A percentile compares a stretch with the other conserved stretches of the same genome.
These are phyloP conservation scores for Telmatherina bonti DNA, from an alignment of 2,797 vertebrate species.

Conservation along the genomic window DNA sequence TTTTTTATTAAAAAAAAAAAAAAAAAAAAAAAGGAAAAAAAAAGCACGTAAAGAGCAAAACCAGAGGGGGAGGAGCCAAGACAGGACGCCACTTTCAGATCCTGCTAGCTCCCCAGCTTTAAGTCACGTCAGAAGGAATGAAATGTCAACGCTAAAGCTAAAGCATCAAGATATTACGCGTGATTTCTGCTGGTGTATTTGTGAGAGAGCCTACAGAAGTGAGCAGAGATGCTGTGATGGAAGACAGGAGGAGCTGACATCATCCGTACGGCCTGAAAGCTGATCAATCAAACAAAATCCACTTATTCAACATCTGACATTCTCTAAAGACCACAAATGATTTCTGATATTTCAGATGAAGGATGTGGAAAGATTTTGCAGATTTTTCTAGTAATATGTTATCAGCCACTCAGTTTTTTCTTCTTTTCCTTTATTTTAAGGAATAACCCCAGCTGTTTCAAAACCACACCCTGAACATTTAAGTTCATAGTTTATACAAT, in stretches of 20 bases:
- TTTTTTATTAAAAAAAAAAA: no score
- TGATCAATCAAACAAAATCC: not conserved
- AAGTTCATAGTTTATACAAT: not conserved
- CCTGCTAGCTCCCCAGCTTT: no score
- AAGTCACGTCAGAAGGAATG: no score
- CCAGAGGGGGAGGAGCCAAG: no score
- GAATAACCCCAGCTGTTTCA: no score
- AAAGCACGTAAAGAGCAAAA: no score
- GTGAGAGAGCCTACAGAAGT: not conserved
- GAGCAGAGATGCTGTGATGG: not conserved
- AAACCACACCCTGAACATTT: not conserved
- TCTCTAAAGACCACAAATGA: not conserved
- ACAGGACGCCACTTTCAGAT: no score
- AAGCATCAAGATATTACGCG: not conserved
- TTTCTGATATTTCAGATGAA: not conserved
- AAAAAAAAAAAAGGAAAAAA: no score
- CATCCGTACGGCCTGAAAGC: not conserved
- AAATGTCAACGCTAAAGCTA: no score
- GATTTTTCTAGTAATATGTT: no score
- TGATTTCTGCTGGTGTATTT: not conserved
- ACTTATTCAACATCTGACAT: not conserved
- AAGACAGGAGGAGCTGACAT: not conserved
- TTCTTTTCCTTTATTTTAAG: no score
- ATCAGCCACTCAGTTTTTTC: not conserved
- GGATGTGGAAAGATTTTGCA: not conserved